Evolutionary conservation across 1,140 invertebrate species (phyloP), one percentile per base, ranked within the genome.

Genomic region (Rhyzopertha dominica): DNA sequence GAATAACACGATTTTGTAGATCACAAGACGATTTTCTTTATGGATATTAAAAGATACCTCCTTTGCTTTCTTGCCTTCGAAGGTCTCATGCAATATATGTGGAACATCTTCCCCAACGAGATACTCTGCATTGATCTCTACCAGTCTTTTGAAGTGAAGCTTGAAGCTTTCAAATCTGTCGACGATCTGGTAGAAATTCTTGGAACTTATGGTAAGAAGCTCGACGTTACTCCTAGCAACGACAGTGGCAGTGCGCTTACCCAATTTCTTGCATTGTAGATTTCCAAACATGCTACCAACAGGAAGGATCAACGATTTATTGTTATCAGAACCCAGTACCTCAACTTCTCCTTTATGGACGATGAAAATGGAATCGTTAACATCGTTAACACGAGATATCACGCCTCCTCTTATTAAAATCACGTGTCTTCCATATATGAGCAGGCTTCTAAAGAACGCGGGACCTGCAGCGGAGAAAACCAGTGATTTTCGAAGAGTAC

Each of bases 231-330:
- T 46, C 19, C 38, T 47, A 4, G 53, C 53, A 4, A 54, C 49
- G 44, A 54, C 52, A 8, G 49, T 54, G 12, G 52, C 28, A 1
- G 49, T 54, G 32, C 48, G 45, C 20, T 49, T 38, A 5, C 20
- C 45, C 17, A 35, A 20, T 5, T 19, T 22, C 12, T 31, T 37
- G 18, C 52, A 35, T 23, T 54, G 49, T 10, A 54, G 31, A 30
- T 47, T 51, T 24, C 53, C 53, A 25, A 54, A 54, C 7, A 54
- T 14, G 31, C 53, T 54, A 7, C 53, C 53, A 1, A 36, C 9
- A 4, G 17, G 20, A 16, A 54, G 18, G 10, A 43, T 29, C 17
- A 43, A 13, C 5, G 52, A 26, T 13, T 32, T 20, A 17, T 51
- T 54, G 25, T 38, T 24, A 39, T 54, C 53, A 4, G 53, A 45